Base-by-base conservation (phyloP, 2,888 invertebrate species). In the Eupithecia exiguata region DNA sequence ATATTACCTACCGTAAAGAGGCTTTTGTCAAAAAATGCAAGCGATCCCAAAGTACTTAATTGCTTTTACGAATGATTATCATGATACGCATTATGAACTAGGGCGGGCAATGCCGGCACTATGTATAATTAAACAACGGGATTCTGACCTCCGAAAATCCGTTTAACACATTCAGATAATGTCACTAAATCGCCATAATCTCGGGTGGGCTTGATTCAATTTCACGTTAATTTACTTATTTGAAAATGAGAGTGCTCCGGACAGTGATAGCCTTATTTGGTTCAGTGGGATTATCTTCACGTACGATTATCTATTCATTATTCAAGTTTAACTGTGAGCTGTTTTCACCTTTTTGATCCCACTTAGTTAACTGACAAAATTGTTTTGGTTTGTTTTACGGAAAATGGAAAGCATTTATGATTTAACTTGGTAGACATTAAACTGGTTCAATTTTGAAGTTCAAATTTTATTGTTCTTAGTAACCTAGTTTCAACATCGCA, bases 161-260 rank as follows among this genome's bases (percentile, higher is more conserved):
- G 88, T 89, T 92, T 90, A 92, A 93, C 93, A 92, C 92, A 92
- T 91, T 90, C 89, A 87, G 89, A 90, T 94, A 93, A 93, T 93
- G 92, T 92, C 88, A 87, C 89, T 89, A 88, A 92, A 92, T 91
- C 92, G 90, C 88, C 86, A 88, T 92, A 92, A 93, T 92, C 93
- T 91, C 87, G 86, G 87, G 87, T 88, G 83, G 89, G 89, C 89
- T 90, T 90, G 91, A 93, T 92, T 93, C 90, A 90, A 92, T 92
- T 91, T 88, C 86, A 90, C 90, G 88, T 92, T 92, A 92, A 93
- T 91, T 92, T 90, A 92, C 89, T 92, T 91, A 92, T 92, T 91
- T 89, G 90, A 90, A 91, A 91, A 89, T 85, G 90, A 90, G 90
- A 88, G 86, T 86, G 86, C 84, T 84, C 83, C 86, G 84, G 86